A percentile compares a stretch with the other conserved stretches of the same genome.
These are phyloP conservation scores for Brachionus sp. DNA, from an alignment of 1,140 invertebrate genomes.

Conservation along the genomic window DNA sequence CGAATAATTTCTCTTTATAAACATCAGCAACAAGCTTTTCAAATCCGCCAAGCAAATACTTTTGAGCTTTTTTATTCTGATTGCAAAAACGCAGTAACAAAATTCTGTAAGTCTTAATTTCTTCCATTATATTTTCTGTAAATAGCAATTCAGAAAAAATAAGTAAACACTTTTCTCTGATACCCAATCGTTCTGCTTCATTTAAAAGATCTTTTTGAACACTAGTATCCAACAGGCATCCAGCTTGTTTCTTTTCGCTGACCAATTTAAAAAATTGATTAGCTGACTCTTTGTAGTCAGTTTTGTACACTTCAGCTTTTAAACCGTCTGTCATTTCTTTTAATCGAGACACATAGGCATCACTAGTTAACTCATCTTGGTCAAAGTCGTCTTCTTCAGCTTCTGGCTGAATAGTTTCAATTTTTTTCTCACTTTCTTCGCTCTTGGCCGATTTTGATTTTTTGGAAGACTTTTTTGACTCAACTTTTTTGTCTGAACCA, in stretches of 20 bases:
- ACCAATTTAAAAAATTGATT: slow-evolving; percentile 16
- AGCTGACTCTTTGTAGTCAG: not conserved
- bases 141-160: slow-evolving; percentile 89
- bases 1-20: slow-evolving; percentile 73
- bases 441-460: slow-evolving; percentile 67
- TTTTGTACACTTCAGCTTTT: slow-evolving; percentile 32
- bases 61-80: slow-evolving; percentile 73
- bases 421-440: slow-evolving; percentile 45
- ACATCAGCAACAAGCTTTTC: slow-evolving; percentile 81
- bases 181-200: slow-evolving; percentile 90
- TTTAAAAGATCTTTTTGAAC: slow-evolving; percentile 60
- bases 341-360: not conserved
- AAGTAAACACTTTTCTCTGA: slow-evolving; percentile 85
- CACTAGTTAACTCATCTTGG: slow-evolving; percentile 11
- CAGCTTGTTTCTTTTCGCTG: not conserved
- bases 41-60: slow-evolving; percentile 87
- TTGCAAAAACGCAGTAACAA: slow-evolving; percentile 62
- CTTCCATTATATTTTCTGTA: slow-evolving; percentile 75
- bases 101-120: slow-evolving; percentile 63
- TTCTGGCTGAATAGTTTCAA: not conserved
- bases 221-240: not conserved
- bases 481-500: not conserved
- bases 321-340: slow-evolving; percentile 15
- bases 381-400: slow-evolving; percentile 2
- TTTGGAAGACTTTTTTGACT: slow-evolving; percentile 69